Conservation (phyloP, 2,113 vertebrate species). For the Phrynosoma blainvillii region DNA sequence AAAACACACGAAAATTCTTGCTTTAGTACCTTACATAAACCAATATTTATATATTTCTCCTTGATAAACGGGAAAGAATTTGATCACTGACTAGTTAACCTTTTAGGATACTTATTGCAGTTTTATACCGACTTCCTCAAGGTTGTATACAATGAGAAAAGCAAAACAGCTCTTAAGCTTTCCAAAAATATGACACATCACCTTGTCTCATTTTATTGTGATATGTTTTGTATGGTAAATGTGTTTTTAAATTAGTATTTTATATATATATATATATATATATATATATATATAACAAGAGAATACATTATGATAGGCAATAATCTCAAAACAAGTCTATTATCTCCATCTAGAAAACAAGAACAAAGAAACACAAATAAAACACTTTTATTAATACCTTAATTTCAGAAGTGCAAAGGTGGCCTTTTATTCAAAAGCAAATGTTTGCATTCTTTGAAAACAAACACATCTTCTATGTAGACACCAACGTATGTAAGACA, state of each 20-base stretch:
- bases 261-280: background rate
- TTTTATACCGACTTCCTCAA: background rate
- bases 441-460: too few relatives aligned
- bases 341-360: background rate
- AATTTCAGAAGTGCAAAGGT: background rate
- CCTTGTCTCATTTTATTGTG: background rate
- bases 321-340: background rate
- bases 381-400: background rate
- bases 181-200: background rate
- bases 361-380: background rate
- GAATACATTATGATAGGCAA: background rate
- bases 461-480: too few relatives aligned
- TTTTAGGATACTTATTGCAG: background rate
- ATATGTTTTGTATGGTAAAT: background rate
- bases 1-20: background rate
- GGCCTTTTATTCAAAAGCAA: too few relatives aligned
- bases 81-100: background rate
- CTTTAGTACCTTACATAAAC: background rate
- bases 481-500: too few relatives aligned
- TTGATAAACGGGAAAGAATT: constrained; percentile 12
- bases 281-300: background rate
- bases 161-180: background rate
- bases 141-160: background rate
- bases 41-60: background rate
- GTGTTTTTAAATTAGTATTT: background rate